Conservation (phyloP, 2,797 vertebrate genomes). For the Tarsius wallacei region DNA sequence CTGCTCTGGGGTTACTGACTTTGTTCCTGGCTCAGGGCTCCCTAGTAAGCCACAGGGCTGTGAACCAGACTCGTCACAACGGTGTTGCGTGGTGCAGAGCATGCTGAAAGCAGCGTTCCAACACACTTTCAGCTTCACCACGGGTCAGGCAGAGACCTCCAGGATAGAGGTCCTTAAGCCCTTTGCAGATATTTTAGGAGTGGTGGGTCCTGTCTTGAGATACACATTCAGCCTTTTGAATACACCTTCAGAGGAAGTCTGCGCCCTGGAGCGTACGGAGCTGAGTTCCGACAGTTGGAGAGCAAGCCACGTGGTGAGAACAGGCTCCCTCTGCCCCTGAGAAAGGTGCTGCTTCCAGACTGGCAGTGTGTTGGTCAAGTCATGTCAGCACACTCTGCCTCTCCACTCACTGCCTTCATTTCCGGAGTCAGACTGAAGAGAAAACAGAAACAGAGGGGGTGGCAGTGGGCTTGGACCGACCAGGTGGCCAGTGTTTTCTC, state of each 20-base stretch:
- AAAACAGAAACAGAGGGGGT: neutral
- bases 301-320: rapidly evolving
- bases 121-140: neutral
- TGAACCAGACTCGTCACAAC: neutral
- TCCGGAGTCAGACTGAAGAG: neutral
- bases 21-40: neutral
- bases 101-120: neutral
- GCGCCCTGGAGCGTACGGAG: neutral
- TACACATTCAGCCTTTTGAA: neutral
- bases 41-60: neutral
- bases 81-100: neutral
- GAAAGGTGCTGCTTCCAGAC: neutral
- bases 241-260: neutral
- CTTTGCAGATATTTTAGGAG: neutral
- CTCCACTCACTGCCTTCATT: neutral
- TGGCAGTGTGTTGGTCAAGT: neutral
- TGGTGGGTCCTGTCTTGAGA: neutral
- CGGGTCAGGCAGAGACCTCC: neutral
- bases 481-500: neutral
- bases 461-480: neutral
- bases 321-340: rapidly evolving
- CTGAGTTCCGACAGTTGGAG: neutral
- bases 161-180: neutral
- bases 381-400: neutral
- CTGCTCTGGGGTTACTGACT: neutral